Conservation (phyloP, 2,888 invertebrate species). For the Acanthacorydalis orientalis region DNA sequence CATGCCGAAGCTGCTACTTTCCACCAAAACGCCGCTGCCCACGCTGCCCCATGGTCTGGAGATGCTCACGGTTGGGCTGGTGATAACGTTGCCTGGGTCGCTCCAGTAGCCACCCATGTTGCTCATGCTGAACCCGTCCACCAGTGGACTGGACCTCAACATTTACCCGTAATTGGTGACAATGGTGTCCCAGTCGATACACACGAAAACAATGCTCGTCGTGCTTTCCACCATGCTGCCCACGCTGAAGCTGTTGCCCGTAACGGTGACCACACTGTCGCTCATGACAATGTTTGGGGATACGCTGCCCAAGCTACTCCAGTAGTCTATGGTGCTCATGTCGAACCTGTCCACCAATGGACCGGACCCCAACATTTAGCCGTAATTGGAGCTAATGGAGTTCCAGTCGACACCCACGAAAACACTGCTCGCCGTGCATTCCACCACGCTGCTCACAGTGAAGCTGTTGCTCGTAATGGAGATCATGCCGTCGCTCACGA, state of each 20-base stretch:
- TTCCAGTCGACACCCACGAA: no score
- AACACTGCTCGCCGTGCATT: no score
- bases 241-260: conserved; percentile 14
- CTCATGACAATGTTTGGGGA: conserved; percentile 11
- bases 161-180: conserved; percentile 11
- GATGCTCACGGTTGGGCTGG: not conserved
- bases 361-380: no score
- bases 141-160: conserved; percentile 10
- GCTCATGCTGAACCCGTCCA: not conserved
- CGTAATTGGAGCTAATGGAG: no score
- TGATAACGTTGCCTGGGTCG: not conserved
- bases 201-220: conserved; percentile 35
- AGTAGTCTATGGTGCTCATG: no score
- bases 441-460: no score
- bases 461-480: no score
- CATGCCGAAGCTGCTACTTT: conserved; percentile 15
- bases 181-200: conserved; percentile 25
- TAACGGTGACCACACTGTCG: conserved; percentile 11
- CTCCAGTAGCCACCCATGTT: not conserved
- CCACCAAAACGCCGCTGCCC: conserved; percentile 15
- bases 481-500: no score
- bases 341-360: no score
- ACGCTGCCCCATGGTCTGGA: conserved; percentile 11
- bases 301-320: no score
- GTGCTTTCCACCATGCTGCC: conserved; percentile 3